Conservation (phyloP, 1,140 invertebrate species). For the Anastrepha ludens region DNA sequence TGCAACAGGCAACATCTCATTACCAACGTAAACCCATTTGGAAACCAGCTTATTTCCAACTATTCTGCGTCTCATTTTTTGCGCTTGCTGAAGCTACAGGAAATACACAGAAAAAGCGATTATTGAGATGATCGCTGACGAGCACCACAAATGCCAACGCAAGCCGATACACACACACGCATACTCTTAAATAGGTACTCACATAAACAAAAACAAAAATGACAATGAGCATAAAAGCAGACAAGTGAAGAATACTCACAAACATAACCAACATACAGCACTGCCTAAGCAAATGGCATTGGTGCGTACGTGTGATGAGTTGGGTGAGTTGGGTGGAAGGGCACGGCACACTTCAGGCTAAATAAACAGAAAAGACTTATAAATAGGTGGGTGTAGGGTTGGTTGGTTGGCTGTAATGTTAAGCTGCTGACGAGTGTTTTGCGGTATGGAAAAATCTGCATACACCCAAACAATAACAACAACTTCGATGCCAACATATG, state of each 20-base stretch:
- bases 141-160: constrained; percentile 48
- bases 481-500: neutral
- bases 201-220: neutral
- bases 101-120: constrained; percentile 10
- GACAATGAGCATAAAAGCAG: neutral
- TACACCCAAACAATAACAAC: neutral
- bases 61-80: neutral
- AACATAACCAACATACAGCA: too few species aligned
- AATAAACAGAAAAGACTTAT: neutral
- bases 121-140: constrained; percentile 44
- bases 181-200: neutral
- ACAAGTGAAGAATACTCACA: neutral
- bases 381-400: neutral
- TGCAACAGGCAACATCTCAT: neutral
- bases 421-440: constrained; percentile 41
- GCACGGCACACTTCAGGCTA: neutral
- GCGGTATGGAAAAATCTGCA: neutral
- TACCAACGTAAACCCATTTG: neutral
- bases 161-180: neutral
- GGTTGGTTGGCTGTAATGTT: neutral
- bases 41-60: neutral
- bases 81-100: neutral
- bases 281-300: constrained; percentile 8
- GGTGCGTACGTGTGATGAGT: neutral
- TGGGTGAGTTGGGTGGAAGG: neutral